phyloP scores from a whole-genome alignment of 2,113 vertebrate genomes.

The Serinus canaria region DNA sequence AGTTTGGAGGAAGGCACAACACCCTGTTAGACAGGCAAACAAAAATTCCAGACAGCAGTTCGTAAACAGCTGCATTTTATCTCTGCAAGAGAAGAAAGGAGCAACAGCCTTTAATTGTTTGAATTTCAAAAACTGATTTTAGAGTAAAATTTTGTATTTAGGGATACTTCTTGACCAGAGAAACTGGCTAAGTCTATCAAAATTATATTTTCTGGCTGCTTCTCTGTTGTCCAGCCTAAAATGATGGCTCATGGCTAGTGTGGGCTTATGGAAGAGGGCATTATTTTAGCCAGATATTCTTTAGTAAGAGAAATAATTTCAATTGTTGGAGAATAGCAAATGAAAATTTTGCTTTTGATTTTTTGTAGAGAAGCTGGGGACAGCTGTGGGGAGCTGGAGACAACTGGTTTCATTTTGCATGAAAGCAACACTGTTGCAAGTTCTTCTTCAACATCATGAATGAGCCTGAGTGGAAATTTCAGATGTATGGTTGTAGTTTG shows the following conservation, averaged over 20 bases:
- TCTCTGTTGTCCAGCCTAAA: background rate
- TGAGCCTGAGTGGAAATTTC: background rate
- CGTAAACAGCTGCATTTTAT: conserved; percentile 3
- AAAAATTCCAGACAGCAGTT: background rate
- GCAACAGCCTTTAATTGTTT: background rate
- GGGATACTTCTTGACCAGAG: background rate
- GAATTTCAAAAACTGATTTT: background rate
- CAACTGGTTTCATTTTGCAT: background rate
- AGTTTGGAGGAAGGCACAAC: background rate
- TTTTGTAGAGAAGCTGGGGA: background rate
- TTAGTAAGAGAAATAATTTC: background rate
- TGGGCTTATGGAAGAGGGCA: background rate
- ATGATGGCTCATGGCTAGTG: background rate
- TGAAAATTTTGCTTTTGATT: background rate
- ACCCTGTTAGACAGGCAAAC: rapidly evolving
- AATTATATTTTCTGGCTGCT: background rate
- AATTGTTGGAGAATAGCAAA: background rate
- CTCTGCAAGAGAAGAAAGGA: background rate
- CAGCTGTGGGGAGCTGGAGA: background rate
- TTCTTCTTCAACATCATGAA: background rate
- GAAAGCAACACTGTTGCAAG: background rate
- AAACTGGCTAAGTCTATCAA: background rate
- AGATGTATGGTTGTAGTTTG: background rate
- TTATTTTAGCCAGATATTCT: background rate
- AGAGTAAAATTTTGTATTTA: background rate